Conservation (phyloP, 1,140 invertebrate genomes). For the Lordiphosa stackelbergi region DNA sequence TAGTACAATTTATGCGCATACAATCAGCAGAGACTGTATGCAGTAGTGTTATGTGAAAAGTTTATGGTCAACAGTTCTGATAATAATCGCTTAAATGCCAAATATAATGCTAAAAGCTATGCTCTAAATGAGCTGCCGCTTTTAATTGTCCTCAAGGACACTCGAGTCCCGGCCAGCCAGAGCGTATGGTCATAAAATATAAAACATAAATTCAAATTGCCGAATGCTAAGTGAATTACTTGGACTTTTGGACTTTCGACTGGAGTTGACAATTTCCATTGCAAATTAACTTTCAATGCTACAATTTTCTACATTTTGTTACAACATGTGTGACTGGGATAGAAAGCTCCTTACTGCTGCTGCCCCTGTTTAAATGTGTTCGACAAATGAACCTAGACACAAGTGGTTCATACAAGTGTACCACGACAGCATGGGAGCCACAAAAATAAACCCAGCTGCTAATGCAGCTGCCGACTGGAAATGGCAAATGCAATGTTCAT, state of each 20-base stretch:
- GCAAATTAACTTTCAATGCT: conserved; percentile 60
- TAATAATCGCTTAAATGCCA: conserved; percentile 38
- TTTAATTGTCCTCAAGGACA: conserved; percentile 47
- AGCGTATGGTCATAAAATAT: conserved; percentile 16
- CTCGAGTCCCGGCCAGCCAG: conserved; percentile 5
- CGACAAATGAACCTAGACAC: conserved; percentile 12
- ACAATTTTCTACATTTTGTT: conserved; percentile 6
- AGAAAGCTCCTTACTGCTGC: conserved; percentile 7
- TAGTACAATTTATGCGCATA: conserved; percentile 62
- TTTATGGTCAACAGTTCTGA: conserved; percentile 46
- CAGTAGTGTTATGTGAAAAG: conserved; percentile 8
- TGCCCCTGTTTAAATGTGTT: conserved; percentile 25
- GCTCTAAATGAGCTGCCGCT: conserved; percentile 24
- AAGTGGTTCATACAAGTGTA: conserved; percentile 1
- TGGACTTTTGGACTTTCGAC: conserved; percentile 29
- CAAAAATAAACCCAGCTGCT: conserved; percentile 61
- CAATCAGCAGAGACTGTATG: conserved; percentile 38
- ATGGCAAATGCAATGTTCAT: conserved; percentile 40
- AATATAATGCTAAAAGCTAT: conserved; percentile 26
- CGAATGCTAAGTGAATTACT: conserved; percentile 30
- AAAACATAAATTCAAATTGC: conserved; percentile 22
- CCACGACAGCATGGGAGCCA: conserved; percentile 44
- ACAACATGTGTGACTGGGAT: conserved; percentile 24
- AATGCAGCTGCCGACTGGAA: conserved; percentile 17
- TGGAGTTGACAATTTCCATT: conserved; percentile 62